Evolutionary conservation across 2,113 vertebrate genomes (phyloP).

Genomic region (Boulengeromyrus knoepffleri): DNA sequence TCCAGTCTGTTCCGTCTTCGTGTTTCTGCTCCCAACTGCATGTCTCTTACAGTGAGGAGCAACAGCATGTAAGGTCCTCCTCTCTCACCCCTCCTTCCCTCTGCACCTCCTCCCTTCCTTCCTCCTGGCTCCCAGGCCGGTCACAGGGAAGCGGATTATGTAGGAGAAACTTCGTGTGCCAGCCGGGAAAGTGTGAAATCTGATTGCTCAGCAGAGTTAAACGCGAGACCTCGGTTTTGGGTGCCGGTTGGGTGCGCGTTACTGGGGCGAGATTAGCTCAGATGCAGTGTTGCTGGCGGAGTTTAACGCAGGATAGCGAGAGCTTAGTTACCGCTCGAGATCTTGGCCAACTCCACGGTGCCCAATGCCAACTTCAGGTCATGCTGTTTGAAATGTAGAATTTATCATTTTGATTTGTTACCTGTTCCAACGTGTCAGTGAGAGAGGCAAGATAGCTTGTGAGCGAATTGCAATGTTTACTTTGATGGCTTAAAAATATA

Average conservation of each 20-base stretch:
- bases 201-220: not conserved
- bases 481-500: not conserved
- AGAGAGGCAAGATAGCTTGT: not conserved
- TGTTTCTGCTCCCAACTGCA: not conserved
- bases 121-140: not conserved
- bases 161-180: not conserved
- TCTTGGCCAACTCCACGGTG: not conserved
- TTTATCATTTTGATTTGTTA: not conserved
- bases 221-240: not conserved
- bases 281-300: slow-evolving; percentile 29
- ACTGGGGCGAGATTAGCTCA: slow-evolving; percentile 32
- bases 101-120: slow-evolving; percentile 9
- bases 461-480: not conserved
- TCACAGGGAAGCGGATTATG: not conserved
- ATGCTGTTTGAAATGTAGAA: not conserved
- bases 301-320: slow-evolving; percentile 23
- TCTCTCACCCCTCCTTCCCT: not conserved
- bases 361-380: not conserved
- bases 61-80: not conserved
- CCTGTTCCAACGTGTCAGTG: not conserved
- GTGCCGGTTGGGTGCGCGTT: slow-evolving; percentile 33
- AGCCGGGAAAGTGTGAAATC: not conserved
- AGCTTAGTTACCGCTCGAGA: not conserved
- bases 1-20: not conserved
- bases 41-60: not conserved